Conservation (phyloP, 2,113 vertebrate species). For the Typhlomys cinereus region DNA sequence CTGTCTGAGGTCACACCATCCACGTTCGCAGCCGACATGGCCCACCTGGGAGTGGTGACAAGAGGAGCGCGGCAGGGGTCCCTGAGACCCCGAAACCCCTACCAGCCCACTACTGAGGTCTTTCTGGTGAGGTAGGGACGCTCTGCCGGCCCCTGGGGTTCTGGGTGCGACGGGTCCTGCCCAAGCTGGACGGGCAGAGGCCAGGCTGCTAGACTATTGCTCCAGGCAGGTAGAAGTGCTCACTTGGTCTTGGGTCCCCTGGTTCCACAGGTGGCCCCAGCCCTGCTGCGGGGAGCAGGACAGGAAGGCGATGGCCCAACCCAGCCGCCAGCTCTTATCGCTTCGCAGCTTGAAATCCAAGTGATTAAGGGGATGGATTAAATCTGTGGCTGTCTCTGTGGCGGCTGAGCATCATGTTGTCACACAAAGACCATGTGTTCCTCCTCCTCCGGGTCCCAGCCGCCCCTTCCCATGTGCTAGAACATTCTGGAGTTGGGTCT, state of each 20-base stretch:
- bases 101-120: rapidly evolving
- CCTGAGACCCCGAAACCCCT: not conserved
- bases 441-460: not conserved
- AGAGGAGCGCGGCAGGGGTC: not conserved
- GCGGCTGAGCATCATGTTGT: constrained; percentile 67
- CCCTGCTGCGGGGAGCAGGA: not conserved
- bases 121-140: too few species aligned
- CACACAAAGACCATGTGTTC: constrained; percentile 76
- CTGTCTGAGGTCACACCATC: not conserved
- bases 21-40: not conserved
- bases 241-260: rapidly evolving
- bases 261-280: not conserved
- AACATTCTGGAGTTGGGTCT: constrained; percentile 35
- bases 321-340: constrained; percentile 24
- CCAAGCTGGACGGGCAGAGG: not conserved
- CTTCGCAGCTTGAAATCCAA: constrained; percentile 50
- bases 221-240: rapidly evolving
- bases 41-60: not conserved
- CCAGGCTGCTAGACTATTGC: not conserved
- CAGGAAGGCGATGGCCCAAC: constrained; percentile 31
- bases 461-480: not conserved
- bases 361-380: constrained; percentile 70
- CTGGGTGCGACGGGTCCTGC: rapidly evolving
- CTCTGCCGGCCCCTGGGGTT: rapidly evolving
- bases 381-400: constrained; percentile 55